phyloP scores from a whole-genome alignment of 2,888 invertebrate species.

The Lapara coniferarum region DNA sequence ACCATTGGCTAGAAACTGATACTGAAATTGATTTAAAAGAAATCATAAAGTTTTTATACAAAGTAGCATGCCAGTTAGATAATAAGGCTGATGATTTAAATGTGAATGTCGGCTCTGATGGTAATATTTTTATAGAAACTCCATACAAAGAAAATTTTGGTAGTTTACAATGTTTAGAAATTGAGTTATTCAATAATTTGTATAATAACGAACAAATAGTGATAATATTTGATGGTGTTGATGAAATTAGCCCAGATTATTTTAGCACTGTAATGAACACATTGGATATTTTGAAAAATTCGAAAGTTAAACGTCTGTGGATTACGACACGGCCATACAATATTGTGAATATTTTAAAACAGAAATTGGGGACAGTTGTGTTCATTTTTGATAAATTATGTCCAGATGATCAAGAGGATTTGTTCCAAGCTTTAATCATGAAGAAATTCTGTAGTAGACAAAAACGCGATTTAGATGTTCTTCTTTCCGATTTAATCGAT shows the following conservation, averaged over 20 bases:
- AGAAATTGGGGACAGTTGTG: conserved; percentile 35
- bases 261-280: conserved; percentile 32
- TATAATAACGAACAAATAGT: conserved; percentile 34
- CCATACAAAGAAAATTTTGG: neutral
- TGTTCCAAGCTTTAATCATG: conserved; percentile 32
- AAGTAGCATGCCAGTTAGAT: neutral
- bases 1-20: conserved; percentile 17
- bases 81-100: conserved; percentile 2
- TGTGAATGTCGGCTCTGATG: neutral
- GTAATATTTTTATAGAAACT: neutral
- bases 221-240: conserved; percentile 41
- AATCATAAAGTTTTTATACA: no score
- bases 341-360: conserved; percentile 36
- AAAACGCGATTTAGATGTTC: no score
- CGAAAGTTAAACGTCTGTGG: conserved; percentile 32
- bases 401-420: conserved; percentile 31
- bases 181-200: conserved; percentile 34
- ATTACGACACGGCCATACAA: conserved; percentile 38
- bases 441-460: conserved; percentile 10
- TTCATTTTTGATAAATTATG: conserved; percentile 34
- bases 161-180: conserved; percentile 29
- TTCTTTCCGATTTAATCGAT: no score
- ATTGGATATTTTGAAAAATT: conserved; percentile 30
- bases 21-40: no score
- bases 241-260: conserved; percentile 43